A percentile compares a stretch with the other conserved stretches of the same genome.
phyloP scores from a whole-genome alignment of 2,888 invertebrate species.

The Melinopterus prodromus region DNA sequence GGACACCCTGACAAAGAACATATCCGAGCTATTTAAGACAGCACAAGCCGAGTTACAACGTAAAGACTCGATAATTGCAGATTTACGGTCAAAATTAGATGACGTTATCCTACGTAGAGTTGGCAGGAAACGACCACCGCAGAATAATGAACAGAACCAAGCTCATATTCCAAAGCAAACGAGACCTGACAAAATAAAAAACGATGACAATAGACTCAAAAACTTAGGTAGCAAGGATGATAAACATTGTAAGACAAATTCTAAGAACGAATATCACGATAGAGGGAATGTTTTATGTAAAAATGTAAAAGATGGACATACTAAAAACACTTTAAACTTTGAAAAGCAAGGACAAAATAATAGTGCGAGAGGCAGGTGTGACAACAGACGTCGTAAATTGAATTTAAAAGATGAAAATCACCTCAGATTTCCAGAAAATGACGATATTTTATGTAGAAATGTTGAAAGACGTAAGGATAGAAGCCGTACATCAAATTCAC shows the following conservation, averaged over 20 bases:
- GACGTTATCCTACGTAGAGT: slow-evolving; percentile 48
- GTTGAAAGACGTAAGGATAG: neutral
- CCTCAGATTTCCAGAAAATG: neutral
- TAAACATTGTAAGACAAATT: neutral
- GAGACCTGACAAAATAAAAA: slow-evolving; percentile 11
- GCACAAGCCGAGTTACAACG: slow-evolving; percentile 62
- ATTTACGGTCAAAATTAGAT: slow-evolving; percentile 58
- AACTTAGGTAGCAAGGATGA: neutral
- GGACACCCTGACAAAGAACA: slow-evolving; percentile 57
- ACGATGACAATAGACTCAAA: neutral
- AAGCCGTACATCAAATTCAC: neutral
- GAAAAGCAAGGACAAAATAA: neutral
- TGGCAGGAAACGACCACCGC: slow-evolving; percentile 18
- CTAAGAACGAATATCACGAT: neutral
- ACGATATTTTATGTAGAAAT: neutral
- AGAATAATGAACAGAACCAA: slow-evolving; percentile 4
- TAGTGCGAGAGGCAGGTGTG: neutral
- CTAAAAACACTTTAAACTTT: neutral
- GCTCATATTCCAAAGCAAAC: neutral
- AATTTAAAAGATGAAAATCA: neutral
- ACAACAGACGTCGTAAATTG: neutral
- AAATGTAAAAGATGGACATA: neutral
- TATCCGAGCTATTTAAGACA: slow-evolving; percentile 61
- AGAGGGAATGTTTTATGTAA: neutral
- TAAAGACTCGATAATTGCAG: slow-evolving; percentile 60